These are phyloP conservation scores for Hyposoter dolosus DNA, from an alignment of 2,888 invertebrate genomes.

Conservation along the genomic window DNA sequence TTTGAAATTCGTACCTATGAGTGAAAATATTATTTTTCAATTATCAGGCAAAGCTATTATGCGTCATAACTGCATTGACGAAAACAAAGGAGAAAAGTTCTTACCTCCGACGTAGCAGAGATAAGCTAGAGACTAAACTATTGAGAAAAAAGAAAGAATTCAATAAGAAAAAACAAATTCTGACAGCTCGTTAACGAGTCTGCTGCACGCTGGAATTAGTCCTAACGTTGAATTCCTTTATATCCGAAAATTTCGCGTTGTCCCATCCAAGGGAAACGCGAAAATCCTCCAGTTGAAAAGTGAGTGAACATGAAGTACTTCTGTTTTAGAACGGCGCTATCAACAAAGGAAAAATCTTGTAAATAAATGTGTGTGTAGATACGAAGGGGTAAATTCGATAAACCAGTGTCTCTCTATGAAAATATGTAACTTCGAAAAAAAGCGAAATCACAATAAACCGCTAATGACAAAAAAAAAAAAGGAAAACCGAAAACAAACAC, in stretches of 20 bases:
- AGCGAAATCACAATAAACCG: neutral
- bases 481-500: neutral
- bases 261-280: neutral
- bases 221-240: slow-evolving; percentile 5
- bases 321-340: slow-evolving; percentile 43
- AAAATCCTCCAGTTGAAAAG: slow-evolving; percentile 13
- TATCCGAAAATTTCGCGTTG: slow-evolving; percentile 9
- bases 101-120: neutral
- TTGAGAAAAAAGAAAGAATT: neutral
- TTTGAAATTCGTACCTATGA: neutral
- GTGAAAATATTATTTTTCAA: slow-evolving; percentile 8
- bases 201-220: slow-evolving; percentile 3
- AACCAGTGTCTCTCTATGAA: neutral
- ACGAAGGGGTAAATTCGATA: slow-evolving; percentile 14
- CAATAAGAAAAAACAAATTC: neutral
- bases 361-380: slow-evolving; percentile 64
- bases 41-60: neutral
- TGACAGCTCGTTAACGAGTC: neutral
- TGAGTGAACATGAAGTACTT: neutral
- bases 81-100: neutral
- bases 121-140: slow-evolving; percentile 8
- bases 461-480: slow-evolving; percentile 8
- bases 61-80: slow-evolving; percentile 6
- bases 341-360: slow-evolving; percentile 53
- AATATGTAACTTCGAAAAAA: slow-evolving; percentile 3